phyloP scores from a whole-genome alignment of 1,140 invertebrate genomes.

The Dolichoris vasculosae region DNA sequence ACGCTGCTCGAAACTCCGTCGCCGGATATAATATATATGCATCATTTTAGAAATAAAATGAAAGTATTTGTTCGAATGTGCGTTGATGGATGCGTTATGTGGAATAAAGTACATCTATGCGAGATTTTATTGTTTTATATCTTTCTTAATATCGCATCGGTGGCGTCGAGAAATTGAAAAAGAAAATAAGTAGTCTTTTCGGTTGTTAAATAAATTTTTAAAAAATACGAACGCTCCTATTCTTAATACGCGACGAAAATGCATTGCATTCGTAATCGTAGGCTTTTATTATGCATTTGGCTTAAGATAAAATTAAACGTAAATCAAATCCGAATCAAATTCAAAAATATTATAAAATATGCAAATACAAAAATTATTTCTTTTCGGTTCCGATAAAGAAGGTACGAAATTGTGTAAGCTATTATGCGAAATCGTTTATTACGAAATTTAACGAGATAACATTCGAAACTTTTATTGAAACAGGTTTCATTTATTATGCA shows the following conservation, averaged over 20 bases:
- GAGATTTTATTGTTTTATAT: not conserved
- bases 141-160: not conserved
- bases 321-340: not conserved
- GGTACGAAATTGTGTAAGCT: no score
- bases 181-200: no score
- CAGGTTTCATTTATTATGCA: no score
- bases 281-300: no score
- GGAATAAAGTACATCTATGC: not conserved
- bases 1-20: not conserved
- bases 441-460: no score
- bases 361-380: not conserved
- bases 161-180: no score
- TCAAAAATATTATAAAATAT: not conserved
- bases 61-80: not conserved
- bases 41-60: not conserved
- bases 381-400: no score
- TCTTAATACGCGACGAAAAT: not conserved
- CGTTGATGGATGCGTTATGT: not conserved
- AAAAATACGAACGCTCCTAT: not conserved
- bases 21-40: not conserved
- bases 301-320: no score
- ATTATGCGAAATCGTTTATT: no score
- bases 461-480: no score
- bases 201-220: not conserved
- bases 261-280: not conserved